A percentile compares a stretch with the other conserved stretches of the same genome.
phyloP scores from a whole-genome alignment of 1,140 invertebrate species.

The Zeugodacus cucurbitae region DNA sequence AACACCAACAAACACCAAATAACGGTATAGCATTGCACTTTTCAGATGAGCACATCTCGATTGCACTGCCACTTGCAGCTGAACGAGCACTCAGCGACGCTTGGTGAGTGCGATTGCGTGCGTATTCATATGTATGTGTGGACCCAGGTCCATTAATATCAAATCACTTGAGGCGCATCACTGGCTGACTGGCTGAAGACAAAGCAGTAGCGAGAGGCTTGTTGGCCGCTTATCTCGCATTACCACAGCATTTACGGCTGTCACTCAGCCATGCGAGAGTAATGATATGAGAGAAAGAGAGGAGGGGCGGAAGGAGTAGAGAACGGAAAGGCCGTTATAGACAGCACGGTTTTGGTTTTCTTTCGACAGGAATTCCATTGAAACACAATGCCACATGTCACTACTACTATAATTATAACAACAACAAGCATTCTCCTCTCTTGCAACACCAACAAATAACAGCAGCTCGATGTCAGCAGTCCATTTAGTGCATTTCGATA shows the following conservation, averaged over 20 bases:
- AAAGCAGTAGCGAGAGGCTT: not conserved
- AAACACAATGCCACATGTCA: conserved; percentile 20
- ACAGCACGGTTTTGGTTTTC: not conserved
- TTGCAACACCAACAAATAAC: too few relatives aligned
- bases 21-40: not conserved
- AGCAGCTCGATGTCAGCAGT: not conserved
- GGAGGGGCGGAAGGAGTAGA: not conserved
- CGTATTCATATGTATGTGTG: not conserved
- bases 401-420: not conserved
- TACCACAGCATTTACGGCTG: conserved; percentile 27
- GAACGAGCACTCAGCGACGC: not conserved
- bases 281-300: too few relatives aligned
- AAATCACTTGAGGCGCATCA: not conserved
- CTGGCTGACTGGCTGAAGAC: not conserved
- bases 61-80: not conserved
- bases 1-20: not conserved
- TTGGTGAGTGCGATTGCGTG: not conserved
- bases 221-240: not conserved
- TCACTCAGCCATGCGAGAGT: not conserved
- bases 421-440: not conserved
- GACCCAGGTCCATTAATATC: not conserved
- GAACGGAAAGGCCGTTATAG: not conserved
- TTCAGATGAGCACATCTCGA: not conserved
- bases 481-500: conserved; percentile 16
- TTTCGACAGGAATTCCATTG: not conserved